Evolutionary conservation across 2,888 invertebrate genomes (phyloP), one percentile per base, ranked within the genome.

Genomic region (Platyscelio sp.): DNA sequence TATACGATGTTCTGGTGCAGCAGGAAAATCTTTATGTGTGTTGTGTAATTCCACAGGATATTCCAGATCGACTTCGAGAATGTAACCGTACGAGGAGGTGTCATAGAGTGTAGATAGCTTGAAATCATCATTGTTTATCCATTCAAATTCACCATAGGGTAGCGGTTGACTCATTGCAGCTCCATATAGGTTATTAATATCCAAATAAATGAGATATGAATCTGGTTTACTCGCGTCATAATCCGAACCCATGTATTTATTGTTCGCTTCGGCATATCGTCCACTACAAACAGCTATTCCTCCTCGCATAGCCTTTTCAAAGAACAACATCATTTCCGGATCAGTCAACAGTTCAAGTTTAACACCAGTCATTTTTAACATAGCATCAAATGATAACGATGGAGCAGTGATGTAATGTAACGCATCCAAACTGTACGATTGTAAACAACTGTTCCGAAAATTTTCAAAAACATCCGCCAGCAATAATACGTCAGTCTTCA

Each of bases 121-220:
- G n/a, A 46, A 40, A 67, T 72, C 68, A 9, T 76, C 58, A 18
- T n/a, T 26, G 7, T 51, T 18, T 51, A 71, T 13, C 40, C 56
- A 56, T 61, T 83, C 33, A 85, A 90, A 91, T 0, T 65, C 68
- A 15, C 61, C 71, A 13, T 54, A 63, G 0, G 89, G 90, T 26
- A 90, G 61, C 6, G 61, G 38, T 29, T 88, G 63, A 38, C 38
- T 26, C 60, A 60, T 60, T 38, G 60, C 27, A 15, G 49, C 82
- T 1, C 88, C 89, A 79, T 90, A 90, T 15, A 90, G 63, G 56
- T 90, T 89, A 65, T 90, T 90, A 0, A 80, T 82, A 78, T 90
- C 88, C 7, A 77, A 78, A 56, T 87, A 88, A 20, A 83, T 75
- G 6, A 89, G 18, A 65, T 83, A 90, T 9, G 33, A 67, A 0